Evolutionary conservation across 2,113 vertebrate genomes (phyloP), one percentile per base, ranked within the genome.

Genomic region (Otocyon megalotis): DNA sequence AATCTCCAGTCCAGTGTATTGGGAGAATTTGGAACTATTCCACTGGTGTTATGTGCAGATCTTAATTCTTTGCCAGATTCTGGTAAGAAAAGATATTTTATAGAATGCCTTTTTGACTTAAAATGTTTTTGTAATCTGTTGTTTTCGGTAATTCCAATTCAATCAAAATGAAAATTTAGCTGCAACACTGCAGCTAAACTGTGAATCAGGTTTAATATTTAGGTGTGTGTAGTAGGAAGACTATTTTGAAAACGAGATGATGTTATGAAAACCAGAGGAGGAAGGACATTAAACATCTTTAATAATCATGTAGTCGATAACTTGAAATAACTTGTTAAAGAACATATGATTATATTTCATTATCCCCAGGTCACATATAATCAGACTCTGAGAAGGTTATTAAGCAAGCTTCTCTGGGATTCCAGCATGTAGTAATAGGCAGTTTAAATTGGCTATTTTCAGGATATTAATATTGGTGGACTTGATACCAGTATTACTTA

Each of bases 11-110:
- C 99, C 96, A 99, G 98, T 97, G 97, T 99, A 85, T 99, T 99
- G 43, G 99, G 99, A 97, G 99, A 99, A 92, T 99, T 99, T 98
- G 99, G 99, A 97, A 98, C 99, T 98, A 99, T 99, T 99, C 99
- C 99, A 54, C 99, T 99, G 97, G 99, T 99, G 97, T 98, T 99
- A 97, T 99, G 99, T 97, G 99, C 99, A 98, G 99, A 99, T 99
- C 99, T 99, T 98, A 99, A 99, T 99, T 99, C 99, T 93, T 98
- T 99, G 95, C 99, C 99, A 48, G 99, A 99, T 98, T 99, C 99
- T 93, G 99, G 99, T 99, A 98, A 98, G 98, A 96, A 88, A 89
- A 88, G 7, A 32, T 88, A 15, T n/a, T 89, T 94, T 88, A 58
- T 37, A 93, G 53, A 60, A 79, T 65, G 28, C n/a, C 74, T 79